phyloP scores from a whole-genome alignment of 2,888 invertebrate genomes.

The Diarsia rubi region DNA sequence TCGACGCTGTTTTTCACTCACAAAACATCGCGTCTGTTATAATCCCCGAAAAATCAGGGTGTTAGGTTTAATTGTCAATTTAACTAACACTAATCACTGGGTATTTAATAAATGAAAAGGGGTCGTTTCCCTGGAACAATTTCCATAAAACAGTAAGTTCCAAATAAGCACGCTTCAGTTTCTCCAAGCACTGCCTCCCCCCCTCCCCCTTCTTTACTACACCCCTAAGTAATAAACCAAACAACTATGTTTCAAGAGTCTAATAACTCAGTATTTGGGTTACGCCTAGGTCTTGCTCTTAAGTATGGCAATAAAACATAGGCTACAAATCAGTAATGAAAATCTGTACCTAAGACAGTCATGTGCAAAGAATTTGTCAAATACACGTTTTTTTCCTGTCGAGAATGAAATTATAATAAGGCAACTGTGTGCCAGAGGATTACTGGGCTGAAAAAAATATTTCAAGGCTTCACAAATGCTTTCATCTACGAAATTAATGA shows the following conservation, averaged over 20 bases:
- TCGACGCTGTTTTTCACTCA: too few species aligned
- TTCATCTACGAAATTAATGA: not conserved
- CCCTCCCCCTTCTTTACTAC: too few species aligned
- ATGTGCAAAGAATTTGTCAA: constrained; percentile 15
- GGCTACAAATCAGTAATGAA: constrained; percentile 33
- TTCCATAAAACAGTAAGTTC: not conserved
- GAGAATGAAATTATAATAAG: not conserved
- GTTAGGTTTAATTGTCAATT: too few species aligned
- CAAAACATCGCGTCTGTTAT: too few species aligned
- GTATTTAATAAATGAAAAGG: too few species aligned
- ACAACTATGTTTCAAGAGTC: not conserved
- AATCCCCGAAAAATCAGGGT: too few species aligned
- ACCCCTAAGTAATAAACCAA: constrained; percentile 27
- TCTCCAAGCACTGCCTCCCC: not conserved
- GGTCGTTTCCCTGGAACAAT: too few species aligned
- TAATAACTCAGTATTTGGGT: constrained; percentile 40
- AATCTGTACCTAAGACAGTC: constrained; percentile 33
- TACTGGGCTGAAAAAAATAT: not conserved
- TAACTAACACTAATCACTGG: too few species aligned
- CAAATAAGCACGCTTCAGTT: not conserved
- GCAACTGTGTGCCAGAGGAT: not conserved
- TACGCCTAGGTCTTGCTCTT: not conserved
- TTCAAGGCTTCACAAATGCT: not conserved
- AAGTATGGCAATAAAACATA: constrained; percentile 18
- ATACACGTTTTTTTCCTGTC: not conserved